These are phyloP conservation scores for Noctilio leporinus DNA, from an alignment of 2,113 vertebrate genomes.

Conservation along the genomic window DNA sequence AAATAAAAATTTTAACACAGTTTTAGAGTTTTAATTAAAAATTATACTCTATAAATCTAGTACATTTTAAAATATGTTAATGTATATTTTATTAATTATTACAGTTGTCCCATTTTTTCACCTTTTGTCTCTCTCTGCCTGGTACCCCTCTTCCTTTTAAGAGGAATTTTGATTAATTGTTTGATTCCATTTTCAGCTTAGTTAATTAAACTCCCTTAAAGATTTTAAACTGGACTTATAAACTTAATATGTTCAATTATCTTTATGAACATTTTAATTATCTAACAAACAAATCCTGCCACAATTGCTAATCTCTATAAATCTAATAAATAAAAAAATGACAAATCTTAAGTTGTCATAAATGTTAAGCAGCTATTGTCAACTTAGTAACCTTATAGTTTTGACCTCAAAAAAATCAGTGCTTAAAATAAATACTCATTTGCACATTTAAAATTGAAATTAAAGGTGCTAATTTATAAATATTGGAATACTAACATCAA, in stretches of 20 bases:
- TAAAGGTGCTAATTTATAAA: background rate
- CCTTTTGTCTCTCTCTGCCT: too few species aligned
- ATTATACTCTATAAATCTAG: background rate
- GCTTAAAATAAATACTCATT: background rate
- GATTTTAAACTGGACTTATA: constrained; percentile 32
- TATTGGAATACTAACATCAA: background rate
- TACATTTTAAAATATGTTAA: constrained; percentile 1
- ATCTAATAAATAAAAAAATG: constrained; percentile 33
- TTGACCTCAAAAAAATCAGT: background rate
- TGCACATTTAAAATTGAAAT: constrained; percentile 13
- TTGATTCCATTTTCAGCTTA: constrained; percentile 39
- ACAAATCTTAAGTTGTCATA: background rate
- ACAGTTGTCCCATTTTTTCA: too few species aligned
- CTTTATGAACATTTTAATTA: constrained; percentile 57
- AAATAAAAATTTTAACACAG: background rate
- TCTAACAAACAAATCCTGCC: constrained; percentile 30
- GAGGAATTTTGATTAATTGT: constrained; percentile 18
- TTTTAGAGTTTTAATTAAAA: constrained; percentile 20
- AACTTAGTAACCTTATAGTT: background rate
- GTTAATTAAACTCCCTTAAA: constrained; percentile 55
- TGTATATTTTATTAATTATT: too few species aligned
- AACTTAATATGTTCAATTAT: constrained; percentile 49
- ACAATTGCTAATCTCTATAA: background rate
- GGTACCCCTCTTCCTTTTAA: too few species aligned
- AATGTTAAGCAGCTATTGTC: background rate